A percentile compares a stretch with the other conserved stretches of the same genome.
Evolutionary conservation across 2,888 invertebrate genomes (phyloP).

Genomic region (Druceiella hillmani): DNA sequence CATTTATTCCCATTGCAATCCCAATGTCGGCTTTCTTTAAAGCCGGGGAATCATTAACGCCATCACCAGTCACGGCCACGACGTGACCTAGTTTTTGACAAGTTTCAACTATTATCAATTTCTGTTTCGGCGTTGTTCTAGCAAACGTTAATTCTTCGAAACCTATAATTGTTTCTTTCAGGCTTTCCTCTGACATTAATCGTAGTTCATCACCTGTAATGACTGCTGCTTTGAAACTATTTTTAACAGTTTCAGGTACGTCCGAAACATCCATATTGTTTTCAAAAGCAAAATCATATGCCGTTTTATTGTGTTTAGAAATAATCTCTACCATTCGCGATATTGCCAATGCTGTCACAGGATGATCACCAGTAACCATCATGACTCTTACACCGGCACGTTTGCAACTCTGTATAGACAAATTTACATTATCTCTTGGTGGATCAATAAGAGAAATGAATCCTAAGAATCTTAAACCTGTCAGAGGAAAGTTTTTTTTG

Average conservation of each 20-base stretch:
- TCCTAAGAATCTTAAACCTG: constrained; percentile 54
- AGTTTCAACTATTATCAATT: constrained; percentile 66
- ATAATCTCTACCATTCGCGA: constrained; percentile 63
- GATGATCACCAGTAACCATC: constrained; percentile 72
- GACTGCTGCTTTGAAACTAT: constrained; percentile 37
- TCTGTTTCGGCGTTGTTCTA: constrained; percentile 64
- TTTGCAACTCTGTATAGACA: constrained; percentile 61
- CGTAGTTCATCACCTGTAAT: constrained; percentile 52
- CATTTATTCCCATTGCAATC: constrained; percentile 74
- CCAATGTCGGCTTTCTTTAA: constrained; percentile 82
- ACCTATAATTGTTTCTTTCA: constrained; percentile 53
- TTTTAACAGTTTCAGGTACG: constrained; percentile 44
- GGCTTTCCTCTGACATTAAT: constrained; percentile 47
- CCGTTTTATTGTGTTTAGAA: constrained; percentile 51
- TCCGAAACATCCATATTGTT: constrained; percentile 49
- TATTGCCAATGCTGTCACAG: constrained; percentile 67
- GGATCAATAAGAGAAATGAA: constrained; percentile 70
- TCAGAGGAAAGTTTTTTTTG: constrained; percentile 60
- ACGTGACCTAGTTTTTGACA: constrained; percentile 73
- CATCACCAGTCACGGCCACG: constrained; percentile 85
- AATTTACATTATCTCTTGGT: constrained; percentile 59
- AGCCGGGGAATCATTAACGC: constrained; percentile 85
- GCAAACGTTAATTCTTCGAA: constrained; percentile 73
- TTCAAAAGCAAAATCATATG: constrained; percentile 65
- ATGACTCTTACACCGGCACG: constrained; percentile 67